Evolutionary conservation across 2,113 vertebrate species (phyloP), one percentile per base, ranked within the genome.

Genomic region (Pithys albifrons): DNA sequence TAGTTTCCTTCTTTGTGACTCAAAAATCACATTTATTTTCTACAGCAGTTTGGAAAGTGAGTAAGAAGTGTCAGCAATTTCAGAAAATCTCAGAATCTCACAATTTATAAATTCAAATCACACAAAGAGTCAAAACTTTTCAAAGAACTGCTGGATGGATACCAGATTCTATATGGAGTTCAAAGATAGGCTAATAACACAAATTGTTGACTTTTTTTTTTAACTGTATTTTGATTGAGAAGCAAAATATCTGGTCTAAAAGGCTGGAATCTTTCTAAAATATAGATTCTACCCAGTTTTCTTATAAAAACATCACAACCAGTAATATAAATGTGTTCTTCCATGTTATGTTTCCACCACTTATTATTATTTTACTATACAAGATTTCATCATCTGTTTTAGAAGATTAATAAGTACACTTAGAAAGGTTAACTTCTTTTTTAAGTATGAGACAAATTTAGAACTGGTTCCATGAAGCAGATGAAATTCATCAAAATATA

Each of bases 121-220:
- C 80, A 95, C 97, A 98, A 97, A 97, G 97, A 96, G 95, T 97
- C 85, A 92, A 78, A 95, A 82, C 66, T 97, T 96, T 93, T 86
- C 65, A 95, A 93, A 86, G 87, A 88, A 91, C 78, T 86, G 70
- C 72, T 95, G 92, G 93, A 97, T 89, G 37, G 49, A 95, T 61
- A 86, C 85, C 93, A 96, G 93, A 88, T 23, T 96, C 85, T 93
- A 75, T 93, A 93, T 91, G 80, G 89, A 97, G 81, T 57, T 97
- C 86, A 93, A 96, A 95, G 95, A 96, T 71, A 94, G 91, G n/a
- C 94, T 69, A 85, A 94, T 79, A 94, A 95, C 82, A 93, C 46
- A 55, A 74, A 96, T 76, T 71, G 86, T 96, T 96, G 87, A 57
- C 51, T 19, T 48, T 48, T 57, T 62, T 87, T 69, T 65, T 69